These are phyloP conservation scores for Origma solitaria DNA, from an alignment of 2,113 vertebrate species.

Conservation along the genomic window DNA sequence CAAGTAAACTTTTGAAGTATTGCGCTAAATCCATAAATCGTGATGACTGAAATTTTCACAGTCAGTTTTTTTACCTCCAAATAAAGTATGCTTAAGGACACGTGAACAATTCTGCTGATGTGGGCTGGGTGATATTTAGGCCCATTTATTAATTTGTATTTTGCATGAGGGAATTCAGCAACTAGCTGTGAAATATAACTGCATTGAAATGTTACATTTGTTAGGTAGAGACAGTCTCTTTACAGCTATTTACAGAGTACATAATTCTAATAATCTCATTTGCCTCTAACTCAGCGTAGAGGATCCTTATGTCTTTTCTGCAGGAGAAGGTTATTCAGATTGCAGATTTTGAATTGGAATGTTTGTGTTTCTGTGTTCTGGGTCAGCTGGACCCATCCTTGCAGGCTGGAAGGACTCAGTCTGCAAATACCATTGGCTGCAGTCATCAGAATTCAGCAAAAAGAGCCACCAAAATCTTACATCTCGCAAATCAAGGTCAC, in stretches of 20 bases:
- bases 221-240: neutral
- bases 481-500: slow-evolving; percentile 14
- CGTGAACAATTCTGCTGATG: neutral
- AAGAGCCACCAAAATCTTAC: neutral
- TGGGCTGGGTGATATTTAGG: neutral
- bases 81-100: neutral
- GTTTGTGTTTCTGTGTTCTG: neutral
- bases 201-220: neutral
- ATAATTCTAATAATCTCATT: neutral
- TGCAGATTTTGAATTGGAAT: neutral
- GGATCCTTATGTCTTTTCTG: neutral
- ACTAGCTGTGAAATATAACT: slow-evolving; percentile 3
- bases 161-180: slow-evolving; percentile 29
- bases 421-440: neutral
- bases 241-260: neutral
- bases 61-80: neutral
- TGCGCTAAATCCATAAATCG: neutral
- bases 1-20: neutral
- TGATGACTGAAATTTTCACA: neutral
- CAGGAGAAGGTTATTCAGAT: neutral
- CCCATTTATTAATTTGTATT: slow-evolving; percentile 40
- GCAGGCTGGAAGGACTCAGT: neutral
- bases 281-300: neutral
- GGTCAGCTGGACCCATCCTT: neutral
- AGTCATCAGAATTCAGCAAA: neutral